Evolutionary conservation across 37 sponge, comb jelly and placozoan species (phyloP).

Genomic region (Oopsacas minuta): DNA sequence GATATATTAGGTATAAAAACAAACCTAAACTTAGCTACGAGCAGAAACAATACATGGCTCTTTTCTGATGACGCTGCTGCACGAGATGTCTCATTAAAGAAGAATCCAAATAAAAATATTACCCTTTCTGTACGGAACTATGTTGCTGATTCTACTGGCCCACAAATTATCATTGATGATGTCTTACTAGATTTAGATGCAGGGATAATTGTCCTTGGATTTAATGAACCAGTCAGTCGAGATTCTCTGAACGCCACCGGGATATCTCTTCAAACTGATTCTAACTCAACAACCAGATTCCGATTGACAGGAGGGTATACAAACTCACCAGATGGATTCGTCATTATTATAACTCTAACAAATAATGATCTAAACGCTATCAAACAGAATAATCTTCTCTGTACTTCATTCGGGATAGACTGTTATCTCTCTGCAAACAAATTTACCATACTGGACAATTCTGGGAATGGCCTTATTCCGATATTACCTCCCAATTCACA

Average conservation of each 20-base stretch:
- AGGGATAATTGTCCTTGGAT: slow-evolving; percentile 43
- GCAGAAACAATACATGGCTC: slow-evolving; percentile 51
- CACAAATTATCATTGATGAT: slow-evolving; percentile 22
- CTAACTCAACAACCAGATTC: slow-evolving; percentile 38
- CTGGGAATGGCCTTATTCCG: slow-evolving; percentile 35
- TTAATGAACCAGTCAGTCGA: slow-evolving; percentile 64
- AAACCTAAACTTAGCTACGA: slow-evolving; percentile 40
- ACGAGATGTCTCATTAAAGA: slow-evolving; percentile 36
- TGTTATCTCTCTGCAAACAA: slow-evolving; percentile 42
- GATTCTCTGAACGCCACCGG: slow-evolving; percentile 30
- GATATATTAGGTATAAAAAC: slow-evolving; percentile 67
- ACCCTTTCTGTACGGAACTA: slow-evolving; percentile 33
- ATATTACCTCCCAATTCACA: slow-evolving; percentile 29
- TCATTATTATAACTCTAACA: slow-evolving; percentile 27
- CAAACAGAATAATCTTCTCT: slow-evolving; percentile 52
- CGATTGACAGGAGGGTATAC: slow-evolving; percentile 57
- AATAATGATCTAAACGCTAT: slow-evolving; percentile 59
- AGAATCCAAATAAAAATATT: slow-evolving; percentile 33
- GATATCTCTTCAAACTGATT: slow-evolving; percentile 42
- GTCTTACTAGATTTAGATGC: slow-evolving; percentile 48
- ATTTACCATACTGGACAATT: slow-evolving; percentile 48
- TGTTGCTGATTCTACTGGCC: slow-evolving; percentile 56
- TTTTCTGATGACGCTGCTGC: slow-evolving; percentile 35
- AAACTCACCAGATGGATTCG: slow-evolving; percentile 43
- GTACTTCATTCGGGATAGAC: slow-evolving; percentile 42